Evolutionary conservation across 2,113 vertebrate genomes (phyloP), one percentile per base, ranked within the genome.

Genomic region (Halichoeres trimaculatus): DNA sequence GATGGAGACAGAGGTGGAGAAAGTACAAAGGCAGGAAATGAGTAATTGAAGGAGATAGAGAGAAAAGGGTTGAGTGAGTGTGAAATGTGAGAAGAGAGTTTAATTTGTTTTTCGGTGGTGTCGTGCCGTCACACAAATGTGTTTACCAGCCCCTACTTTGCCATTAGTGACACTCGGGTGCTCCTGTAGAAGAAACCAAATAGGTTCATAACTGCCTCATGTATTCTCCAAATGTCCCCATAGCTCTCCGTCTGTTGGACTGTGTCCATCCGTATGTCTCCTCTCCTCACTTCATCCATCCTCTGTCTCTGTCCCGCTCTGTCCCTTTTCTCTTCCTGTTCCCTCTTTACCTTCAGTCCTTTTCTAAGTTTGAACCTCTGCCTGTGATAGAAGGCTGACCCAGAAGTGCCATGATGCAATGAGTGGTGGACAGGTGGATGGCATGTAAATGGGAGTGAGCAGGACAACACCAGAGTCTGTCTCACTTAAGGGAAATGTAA

Each of bases 121-220:
- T 92, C 71, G 84, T 72, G 84, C 85, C 81, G 63, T 85, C 83
- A 88, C 89, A 89, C 85, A 90, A 92, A 92, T 91, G 88, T 90
- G 89, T 92, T 92, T 92, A 92, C 90, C 91, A 92, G 88, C 82
- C 83, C 79, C 91, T 80, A 62, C 87, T 90, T 86, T 86, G 85
- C 90, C 86, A 93, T 93, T 92, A 93, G 90, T 91, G 89, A 92
- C 90, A 93, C 88, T 90, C 73, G 80, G 86, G 77, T 50, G 87
- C 87, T 85, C 83, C 87, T 79, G 89, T 76, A 86, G 87, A 86
- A 84, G 85, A 88, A 91, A 91, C 84, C 74, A 85, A 92, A 92
- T 89, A 91, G 86, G 86, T 86, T 91, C 87, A 91, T 91, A 90
- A 91, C 86, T 88, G 85, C 88, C 89, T 92, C 88, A 89, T 91